Conservation (phyloP, 2,113 vertebrate species). For the Menidia beryllina region DNA sequence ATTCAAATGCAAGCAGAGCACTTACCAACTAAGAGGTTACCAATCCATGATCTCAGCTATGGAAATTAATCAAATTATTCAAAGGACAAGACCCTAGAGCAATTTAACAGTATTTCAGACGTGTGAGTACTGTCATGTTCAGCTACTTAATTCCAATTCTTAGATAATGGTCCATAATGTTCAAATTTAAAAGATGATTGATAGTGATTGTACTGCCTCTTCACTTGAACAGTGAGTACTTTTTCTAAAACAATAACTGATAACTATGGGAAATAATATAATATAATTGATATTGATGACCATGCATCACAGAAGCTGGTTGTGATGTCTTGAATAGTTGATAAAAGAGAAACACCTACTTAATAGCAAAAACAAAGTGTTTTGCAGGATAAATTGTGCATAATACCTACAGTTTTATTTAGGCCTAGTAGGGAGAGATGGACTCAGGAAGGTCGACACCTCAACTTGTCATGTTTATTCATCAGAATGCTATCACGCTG, state of each 20-base stretch:
- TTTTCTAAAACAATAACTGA: too few relatives aligned
- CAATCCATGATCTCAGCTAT: not conserved
- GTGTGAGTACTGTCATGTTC: not conserved
- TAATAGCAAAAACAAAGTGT: not conserved
- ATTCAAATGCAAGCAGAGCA: not conserved
- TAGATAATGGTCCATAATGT: too few relatives aligned
- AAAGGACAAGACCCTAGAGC: not conserved
- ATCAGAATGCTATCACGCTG: not conserved
- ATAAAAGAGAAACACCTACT: too few relatives aligned
- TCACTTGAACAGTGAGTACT: too few relatives aligned
- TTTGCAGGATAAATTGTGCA: not conserved
- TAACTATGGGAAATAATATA: too few relatives aligned
- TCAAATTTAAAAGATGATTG: too few relatives aligned
- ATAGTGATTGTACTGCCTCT: too few relatives aligned
- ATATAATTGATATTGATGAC: too few relatives aligned
- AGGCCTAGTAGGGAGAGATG: not conserved
- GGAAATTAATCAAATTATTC: not conserved
- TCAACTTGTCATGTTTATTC: not conserved
- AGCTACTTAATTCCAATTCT: too few relatives aligned
- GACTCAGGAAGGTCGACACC: not conserved
- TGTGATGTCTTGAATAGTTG: too few relatives aligned
- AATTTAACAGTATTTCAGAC: too few relatives aligned
- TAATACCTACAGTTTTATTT: not conserved
- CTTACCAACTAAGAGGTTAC: not conserved
- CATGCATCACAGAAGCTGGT: not conserved